Evolutionary conservation across 53 echinoderm and acorn worm species (phyloP).

Genomic region (Mesocentrotus franciscanus): DNA sequence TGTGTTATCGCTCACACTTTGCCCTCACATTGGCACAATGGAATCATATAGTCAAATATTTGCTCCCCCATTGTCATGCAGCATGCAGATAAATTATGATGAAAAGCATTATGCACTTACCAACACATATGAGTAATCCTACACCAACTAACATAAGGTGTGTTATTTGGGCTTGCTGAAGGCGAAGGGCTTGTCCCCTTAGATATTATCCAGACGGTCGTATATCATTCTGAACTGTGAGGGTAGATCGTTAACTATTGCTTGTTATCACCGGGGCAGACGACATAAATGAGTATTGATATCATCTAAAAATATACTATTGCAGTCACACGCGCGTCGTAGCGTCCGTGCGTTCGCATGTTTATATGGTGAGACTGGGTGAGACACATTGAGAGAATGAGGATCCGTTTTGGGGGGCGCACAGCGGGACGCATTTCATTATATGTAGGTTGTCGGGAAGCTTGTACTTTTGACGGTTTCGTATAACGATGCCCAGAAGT

Average conservation of each 20-base stretch:
- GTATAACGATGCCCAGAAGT: no score
- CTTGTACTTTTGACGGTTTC: no score
- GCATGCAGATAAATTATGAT: background rate
- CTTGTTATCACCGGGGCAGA: background rate
- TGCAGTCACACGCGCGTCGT: background rate
- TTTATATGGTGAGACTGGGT: background rate
- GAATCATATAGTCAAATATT: background rate
- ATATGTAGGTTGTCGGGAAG: no score
- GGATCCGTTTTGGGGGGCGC: background rate
- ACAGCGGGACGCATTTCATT: background rate
- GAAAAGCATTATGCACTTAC: slow-evolving; percentile 1
- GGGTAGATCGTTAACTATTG: background rate
- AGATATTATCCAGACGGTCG: background rate
- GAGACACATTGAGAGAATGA: background rate
- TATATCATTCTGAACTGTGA: background rate
- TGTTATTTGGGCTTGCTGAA: background rate
- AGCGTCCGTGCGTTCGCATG: background rate
- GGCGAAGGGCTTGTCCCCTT: background rate
- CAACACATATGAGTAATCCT: background rate
- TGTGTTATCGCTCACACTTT: background rate
- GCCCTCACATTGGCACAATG: background rate
- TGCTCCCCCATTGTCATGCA: background rate
- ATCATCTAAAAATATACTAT: background rate
- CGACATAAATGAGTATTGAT: background rate
- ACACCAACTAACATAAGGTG: background rate